These are phyloP conservation scores for Acanthurus tractus DNA, from an alignment of 2,797 vertebrate species.

Conservation along the genomic window DNA sequence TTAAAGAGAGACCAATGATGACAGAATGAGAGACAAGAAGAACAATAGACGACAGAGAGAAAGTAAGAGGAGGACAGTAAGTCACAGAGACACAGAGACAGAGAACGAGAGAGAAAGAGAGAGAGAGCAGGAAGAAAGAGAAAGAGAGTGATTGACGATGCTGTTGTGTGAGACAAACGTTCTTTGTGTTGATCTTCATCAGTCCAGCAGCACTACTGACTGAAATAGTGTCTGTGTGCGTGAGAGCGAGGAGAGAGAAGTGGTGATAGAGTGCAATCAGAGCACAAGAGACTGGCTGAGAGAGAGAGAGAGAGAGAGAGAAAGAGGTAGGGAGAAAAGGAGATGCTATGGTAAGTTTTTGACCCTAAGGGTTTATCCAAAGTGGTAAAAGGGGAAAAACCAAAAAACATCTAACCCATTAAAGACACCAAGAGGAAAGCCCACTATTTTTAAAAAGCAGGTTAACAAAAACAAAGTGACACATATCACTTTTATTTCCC, in stretches of 20 bases:
- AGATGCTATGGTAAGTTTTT: conserved; percentile 51
- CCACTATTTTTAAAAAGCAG: conserved; percentile 1
- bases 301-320: conserved; percentile 31
- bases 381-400: conserved; percentile 14
- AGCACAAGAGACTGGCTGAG: conserved; percentile 43
- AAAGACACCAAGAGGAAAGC: background rate
- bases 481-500: conserved; percentile 22
- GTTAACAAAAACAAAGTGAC: conserved; percentile 20
- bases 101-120: background rate
- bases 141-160: conserved; percentile 69
- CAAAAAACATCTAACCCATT: conserved; percentile 16
- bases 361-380: conserved; percentile 31
- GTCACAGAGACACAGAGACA: conserved; percentile 40
- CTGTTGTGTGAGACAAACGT: conserved; percentile 64
- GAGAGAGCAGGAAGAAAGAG: conserved; percentile 40
- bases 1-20: conserved; percentile 12
- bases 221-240: conserved; percentile 66
- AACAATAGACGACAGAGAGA: conserved; percentile 9
- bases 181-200: conserved; percentile 76
- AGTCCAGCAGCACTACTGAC: conserved; percentile 52
- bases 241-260: conserved; percentile 57
- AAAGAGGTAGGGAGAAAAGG: background rate
- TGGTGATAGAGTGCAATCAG: conserved; percentile 53
- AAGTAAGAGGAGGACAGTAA: conserved; percentile 48
- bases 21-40: background rate